A percentile compares a stretch with the other conserved stretches of the same genome.
Evolutionary conservation across 2,113 vertebrate species (phyloP).

Genomic region (Solea senegalensis): DNA sequence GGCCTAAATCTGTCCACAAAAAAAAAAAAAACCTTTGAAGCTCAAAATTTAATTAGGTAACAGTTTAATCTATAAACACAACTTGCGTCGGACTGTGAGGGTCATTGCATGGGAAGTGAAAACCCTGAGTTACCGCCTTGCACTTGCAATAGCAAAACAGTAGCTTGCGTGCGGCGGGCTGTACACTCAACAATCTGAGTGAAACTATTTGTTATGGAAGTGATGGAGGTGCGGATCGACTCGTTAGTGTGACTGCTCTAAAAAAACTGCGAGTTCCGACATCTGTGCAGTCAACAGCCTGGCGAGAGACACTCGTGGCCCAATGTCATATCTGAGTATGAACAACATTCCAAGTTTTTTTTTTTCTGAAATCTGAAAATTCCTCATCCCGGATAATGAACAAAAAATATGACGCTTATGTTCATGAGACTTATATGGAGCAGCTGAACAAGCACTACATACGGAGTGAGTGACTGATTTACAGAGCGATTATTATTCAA

Average conservation of each 20-base stretch:
- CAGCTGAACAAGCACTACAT: neutral
- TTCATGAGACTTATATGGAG: neutral
- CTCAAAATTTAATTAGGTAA: neutral
- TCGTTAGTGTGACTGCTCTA: conserved; percentile 1
- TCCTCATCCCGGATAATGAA: neutral
- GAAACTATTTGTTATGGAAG: neutral
- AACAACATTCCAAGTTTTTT: neutral
- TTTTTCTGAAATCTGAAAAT: too few species aligned
- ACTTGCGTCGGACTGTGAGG: neutral
- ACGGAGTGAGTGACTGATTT: too few species aligned
- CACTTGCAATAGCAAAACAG: neutral
- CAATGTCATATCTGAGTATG: neutral
- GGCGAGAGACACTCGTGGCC: neutral
- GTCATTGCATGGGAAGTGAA: neutral
- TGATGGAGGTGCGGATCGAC: neutral
- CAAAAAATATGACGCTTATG: neutral
- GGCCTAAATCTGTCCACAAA: too few species aligned
- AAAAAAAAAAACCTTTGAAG: too few species aligned
- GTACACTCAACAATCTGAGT: neutral
- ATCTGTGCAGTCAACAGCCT: conserved; percentile 1
- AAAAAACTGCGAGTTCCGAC: neutral
- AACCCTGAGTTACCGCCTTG: neutral
- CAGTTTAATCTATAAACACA: neutral
- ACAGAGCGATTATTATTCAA: neutral
- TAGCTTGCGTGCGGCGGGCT: neutral